Base-by-base conservation (phyloP, 2,888 invertebrate species). In the Ectemnius continuus region DNA sequence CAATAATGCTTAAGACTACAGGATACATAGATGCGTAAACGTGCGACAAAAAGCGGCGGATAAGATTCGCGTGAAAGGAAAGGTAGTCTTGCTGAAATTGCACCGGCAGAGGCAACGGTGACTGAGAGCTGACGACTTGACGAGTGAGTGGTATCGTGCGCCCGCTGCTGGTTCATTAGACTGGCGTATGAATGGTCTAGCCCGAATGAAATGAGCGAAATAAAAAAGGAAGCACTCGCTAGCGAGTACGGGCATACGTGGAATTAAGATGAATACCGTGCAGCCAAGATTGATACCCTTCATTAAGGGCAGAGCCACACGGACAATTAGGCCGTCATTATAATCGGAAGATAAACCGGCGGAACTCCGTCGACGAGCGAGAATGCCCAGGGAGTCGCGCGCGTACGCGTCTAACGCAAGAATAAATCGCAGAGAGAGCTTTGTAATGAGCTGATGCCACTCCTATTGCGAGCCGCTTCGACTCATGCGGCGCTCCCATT, bases 271-370 rank as follows among this genome's bases (percentile, higher is more conserved):
- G 83, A 82, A 82, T 79, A 76, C 75, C 74, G 75, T 75, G 67
- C 74, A 78, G 74, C 73, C 77, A 78, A 84, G 84, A 85, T 85
- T 85, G 84, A 85, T 84, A 82, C 73, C 76, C 81, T 81, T 78
- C 82, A 82, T 85, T 85, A 82, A 70, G 70, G 52, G 65, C 66
- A 59, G 64, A 72, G 72, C 60, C 71, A 65, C 57, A 72, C 66
- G 77, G 81, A 82, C 80, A 84, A 82, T 84, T 84, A 84, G 85
- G 83, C 78, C 79, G 70, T 76, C 82, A 76, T 81, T 82, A 85
- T 77, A 82, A 84, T 82, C 84, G 80, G 65, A 76, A 74, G 77
- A 85, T 84, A 82, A 82, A 82, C 73, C 74, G 62, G 48, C 56
- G 70, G 56, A 36, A 57, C 18, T 36, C 5, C 36, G 36, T 36